Evolutionary conservation across 1,140 invertebrate genomes (phyloP).

Genomic region (Zaprionus capensis): DNA sequence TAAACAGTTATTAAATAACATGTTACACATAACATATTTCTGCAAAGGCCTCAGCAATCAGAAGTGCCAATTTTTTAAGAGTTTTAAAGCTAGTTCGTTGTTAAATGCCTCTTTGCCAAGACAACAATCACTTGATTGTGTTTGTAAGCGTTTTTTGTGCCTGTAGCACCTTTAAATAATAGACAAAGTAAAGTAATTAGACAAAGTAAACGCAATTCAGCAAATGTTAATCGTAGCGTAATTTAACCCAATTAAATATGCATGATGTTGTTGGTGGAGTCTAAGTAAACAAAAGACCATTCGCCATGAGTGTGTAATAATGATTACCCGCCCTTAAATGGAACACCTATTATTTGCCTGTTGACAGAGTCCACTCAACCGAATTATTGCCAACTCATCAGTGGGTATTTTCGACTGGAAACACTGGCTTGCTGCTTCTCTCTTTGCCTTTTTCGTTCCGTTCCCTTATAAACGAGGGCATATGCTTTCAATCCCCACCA

Average conservation of each 20-base stretch:
- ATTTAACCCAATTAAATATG: constrained; percentile 82
- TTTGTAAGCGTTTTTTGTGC: constrained; percentile 3
- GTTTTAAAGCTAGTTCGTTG: not conserved
- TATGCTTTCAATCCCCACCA: constrained; percentile 64
- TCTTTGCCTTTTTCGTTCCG: constrained; percentile 14
- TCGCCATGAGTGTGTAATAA: constrained; percentile 54
- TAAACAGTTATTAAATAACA: too few species aligned
- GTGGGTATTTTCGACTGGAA: constrained; percentile 66
- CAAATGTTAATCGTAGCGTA: constrained; percentile 77
- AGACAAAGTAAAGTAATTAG: constrained; percentile 80
- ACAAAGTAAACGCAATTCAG: too few species aligned
- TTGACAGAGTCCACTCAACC: constrained; percentile 79
- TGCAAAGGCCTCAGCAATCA: not conserved
- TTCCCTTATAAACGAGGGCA: constrained; percentile 53
- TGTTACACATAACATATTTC: too few species aligned
- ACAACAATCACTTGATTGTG: not conserved
- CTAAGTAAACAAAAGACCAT: constrained; percentile 78
- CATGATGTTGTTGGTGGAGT: constrained; percentile 76
- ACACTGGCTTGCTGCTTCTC: constrained; percentile 42
- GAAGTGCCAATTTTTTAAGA: not conserved
- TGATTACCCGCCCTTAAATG: constrained; percentile 56
- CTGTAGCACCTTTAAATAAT: constrained; percentile 65
- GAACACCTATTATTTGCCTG: constrained; percentile 80
- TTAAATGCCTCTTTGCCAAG: not conserved
- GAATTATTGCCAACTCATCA: constrained; percentile 82